Percentiles rank a stretch among this genome's conserved stretches.
These are phyloP conservation scores for Prolemur simus DNA, from an alignment of 2,113 vertebrate genomes.

Conservation along the genomic window DNA sequence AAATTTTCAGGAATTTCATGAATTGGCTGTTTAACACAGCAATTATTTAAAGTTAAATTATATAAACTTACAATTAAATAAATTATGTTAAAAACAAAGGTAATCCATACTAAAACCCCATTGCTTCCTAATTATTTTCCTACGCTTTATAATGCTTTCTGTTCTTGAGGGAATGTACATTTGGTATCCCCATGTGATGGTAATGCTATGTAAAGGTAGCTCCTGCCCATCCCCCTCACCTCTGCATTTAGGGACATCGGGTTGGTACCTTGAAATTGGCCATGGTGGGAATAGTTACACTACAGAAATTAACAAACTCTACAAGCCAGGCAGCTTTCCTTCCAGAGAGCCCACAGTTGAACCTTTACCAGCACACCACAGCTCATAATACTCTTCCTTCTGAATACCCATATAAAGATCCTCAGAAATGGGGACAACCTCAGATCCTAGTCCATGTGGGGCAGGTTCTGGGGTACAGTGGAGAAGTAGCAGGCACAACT, in stretches of 20 bases:
- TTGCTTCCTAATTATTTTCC: neutral
- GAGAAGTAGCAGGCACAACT: constrained; percentile 51
- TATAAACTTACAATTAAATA: neutral
- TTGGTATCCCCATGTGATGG: no score
- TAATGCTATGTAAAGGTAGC: neutral
- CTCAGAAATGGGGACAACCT: neutral
- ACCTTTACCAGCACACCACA: neutral
- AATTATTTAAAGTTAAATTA: neutral
- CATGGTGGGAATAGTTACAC: neutral
- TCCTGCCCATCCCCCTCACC: neutral
- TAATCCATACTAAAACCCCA: neutral
- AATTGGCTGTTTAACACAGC: neutral
- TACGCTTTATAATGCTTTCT: neutral
- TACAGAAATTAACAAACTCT: neutral
- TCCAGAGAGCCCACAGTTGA: neutral
- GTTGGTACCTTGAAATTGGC: neutral
- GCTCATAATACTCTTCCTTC: neutral
- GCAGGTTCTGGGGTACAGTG: neutral
- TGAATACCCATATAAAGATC: neutral
- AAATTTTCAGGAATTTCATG: neutral
- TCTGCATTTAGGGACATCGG: neutral
- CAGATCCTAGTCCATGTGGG: neutral
- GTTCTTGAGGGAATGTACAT: neutral
- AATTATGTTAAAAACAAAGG: neutral
- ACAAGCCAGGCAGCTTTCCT: neutral